These are phyloP conservation scores for Calameuta pallipes DNA, from an alignment of 2,888 invertebrate genomes.

Conservation along the genomic window DNA sequence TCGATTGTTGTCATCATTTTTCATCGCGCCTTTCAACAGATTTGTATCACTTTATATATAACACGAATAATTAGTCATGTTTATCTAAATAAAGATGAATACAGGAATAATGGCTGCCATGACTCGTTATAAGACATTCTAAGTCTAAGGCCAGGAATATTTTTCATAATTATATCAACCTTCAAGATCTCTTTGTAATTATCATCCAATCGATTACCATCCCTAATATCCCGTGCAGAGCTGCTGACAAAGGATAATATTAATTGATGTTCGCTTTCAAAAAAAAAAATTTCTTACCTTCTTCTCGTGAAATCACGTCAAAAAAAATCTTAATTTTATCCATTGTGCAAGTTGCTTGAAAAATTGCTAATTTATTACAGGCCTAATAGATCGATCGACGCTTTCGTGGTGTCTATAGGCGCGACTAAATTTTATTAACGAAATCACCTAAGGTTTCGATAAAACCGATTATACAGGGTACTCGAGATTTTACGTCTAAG, in stretches of 20 bases:
- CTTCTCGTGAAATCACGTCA: not conserved
- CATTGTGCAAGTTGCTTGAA: not conserved
- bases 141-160: not conserved
- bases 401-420: not conserved
- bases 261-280: not conserved
- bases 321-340: not conserved
- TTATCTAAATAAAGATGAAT: not conserved
- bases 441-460: not conserved
- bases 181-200: not conserved
- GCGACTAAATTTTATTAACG: not conserved
- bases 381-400: not conserved
- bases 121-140: not conserved
- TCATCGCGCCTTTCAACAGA: not conserved
- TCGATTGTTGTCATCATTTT: not conserved
- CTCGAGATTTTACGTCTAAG: no score
- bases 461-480: not conserved
- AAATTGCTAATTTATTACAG: not conserved
- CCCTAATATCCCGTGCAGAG: not conserved
- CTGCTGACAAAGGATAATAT: not conserved
- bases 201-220: not conserved
- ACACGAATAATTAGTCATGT: not conserved
- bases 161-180: not conserved
- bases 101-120: not conserved
- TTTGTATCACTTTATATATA: not conserved
- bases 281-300: not conserved